Percentiles rank a stretch among this genome's conserved stretches.
These are phyloP conservation scores for Myanophis thanlyinensis DNA, from an alignment of 2,113 vertebrate genomes.

Conservation along the genomic window DNA sequence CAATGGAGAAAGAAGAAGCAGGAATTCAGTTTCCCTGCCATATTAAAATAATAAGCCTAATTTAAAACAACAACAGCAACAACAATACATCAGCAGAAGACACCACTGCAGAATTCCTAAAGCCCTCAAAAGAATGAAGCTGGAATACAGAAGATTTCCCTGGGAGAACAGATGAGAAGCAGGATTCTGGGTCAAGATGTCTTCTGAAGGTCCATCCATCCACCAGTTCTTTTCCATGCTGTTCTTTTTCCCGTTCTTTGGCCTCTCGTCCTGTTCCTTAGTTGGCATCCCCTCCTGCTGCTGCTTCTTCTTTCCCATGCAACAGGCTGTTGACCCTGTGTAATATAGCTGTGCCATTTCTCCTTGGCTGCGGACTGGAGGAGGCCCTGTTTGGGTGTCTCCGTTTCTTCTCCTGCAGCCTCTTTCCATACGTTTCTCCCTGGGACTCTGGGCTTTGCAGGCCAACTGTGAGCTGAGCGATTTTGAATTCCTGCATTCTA, in stretches of 20 bases:
- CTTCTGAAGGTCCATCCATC: background rate
- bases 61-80: too few species aligned
- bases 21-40: too few species aligned
- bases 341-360: conserved; percentile 65
- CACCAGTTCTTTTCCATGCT: background rate
- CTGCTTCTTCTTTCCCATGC: conserved; percentile 54
- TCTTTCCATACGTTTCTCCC: background rate
- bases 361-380: conserved; percentile 63
- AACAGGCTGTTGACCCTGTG: conserved; percentile 53
- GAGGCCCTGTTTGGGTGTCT: conserved; percentile 67
- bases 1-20: background rate
- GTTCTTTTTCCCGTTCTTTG: background rate
- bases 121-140: background rate
- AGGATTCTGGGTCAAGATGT: background rate
- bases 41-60: too few species aligned
- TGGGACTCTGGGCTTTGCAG: background rate
- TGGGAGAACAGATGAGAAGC: background rate
- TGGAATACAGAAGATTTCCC: background rate
- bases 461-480: too few species aligned
- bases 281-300: conserved; percentile 46
- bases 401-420: conserved; percentile 16
- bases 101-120: background rate
- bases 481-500: background rate
- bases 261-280: background rate
- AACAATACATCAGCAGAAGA: background rate